Conservation (phyloP, 2,113 vertebrate species). For the Rhynchopsitta pachyrhyncha region DNA sequence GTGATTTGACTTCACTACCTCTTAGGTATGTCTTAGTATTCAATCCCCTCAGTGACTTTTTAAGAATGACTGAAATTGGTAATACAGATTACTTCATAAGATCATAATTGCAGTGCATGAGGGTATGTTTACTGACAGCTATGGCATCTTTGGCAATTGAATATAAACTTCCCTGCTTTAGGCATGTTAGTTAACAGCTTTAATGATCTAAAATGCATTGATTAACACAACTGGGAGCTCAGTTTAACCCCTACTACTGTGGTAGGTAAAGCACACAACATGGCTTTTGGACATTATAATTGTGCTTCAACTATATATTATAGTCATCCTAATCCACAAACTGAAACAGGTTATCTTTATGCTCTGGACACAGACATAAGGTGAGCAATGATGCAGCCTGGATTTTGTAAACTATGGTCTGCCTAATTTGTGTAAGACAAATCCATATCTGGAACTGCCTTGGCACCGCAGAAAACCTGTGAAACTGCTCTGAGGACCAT, state of each 20-base stretch:
- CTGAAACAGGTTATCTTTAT: background rate
- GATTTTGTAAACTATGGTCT: background rate
- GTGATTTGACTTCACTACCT: constrained; percentile 2
- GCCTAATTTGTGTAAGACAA: background rate
- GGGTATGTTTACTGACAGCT: background rate
- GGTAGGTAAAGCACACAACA: background rate
- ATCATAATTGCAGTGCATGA: background rate
- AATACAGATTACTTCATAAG: background rate
- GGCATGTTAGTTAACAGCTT: background rate
- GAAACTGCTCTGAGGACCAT: background rate
- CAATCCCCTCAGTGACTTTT: background rate
- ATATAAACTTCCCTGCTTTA: background rate
- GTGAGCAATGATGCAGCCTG: background rate
- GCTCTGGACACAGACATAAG: background rate
- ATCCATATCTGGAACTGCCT: background rate
- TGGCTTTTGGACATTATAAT: background rate
- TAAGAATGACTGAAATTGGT: background rate
- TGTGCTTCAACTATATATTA: background rate
- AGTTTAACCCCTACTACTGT: background rate
- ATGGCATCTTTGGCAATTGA: background rate
- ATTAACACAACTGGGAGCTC: background rate
- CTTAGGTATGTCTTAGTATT: background rate
- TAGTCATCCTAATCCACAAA: background rate
- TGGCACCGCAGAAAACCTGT: background rate
- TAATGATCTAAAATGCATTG: background rate